Evolutionary conservation across 2,888 invertebrate genomes (phyloP).

Genomic region (Dasysyrphus albostriatus): DNA sequence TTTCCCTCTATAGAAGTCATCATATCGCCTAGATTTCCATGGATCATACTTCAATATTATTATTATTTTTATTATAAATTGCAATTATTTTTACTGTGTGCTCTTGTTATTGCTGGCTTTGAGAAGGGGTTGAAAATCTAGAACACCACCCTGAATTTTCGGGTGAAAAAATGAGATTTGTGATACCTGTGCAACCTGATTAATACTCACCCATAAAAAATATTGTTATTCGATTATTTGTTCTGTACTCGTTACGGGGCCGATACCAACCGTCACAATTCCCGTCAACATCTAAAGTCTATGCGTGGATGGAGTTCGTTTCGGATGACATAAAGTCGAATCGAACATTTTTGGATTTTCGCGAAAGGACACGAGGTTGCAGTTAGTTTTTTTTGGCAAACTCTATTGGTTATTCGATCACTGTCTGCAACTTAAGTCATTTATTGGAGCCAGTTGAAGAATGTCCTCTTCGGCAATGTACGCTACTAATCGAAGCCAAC

Average conservation of each 20-base stretch:
- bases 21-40: constrained; percentile 11
- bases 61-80: constrained; percentile 68
- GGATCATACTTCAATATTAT: constrained; percentile 29
- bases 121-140: constrained; percentile 29
- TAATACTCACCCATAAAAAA: constrained; percentile 46
- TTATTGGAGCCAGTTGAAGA: constrained; percentile 39
- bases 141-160: constrained; percentile 12
- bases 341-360: constrained; percentile 62
- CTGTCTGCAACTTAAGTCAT: constrained; percentile 17
- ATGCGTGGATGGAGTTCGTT: constrained; percentile 67
- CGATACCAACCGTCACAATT: background rate
- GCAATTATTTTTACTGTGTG: constrained; percentile 39
- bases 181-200: constrained; percentile 3
- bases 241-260: constrained; percentile 32
- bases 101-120: background rate
- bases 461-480: constrained; percentile 63
- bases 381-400: constrained; percentile 58
- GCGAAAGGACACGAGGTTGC: constrained; percentile 48
- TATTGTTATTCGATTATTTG: constrained; percentile 34
- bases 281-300: background rate
- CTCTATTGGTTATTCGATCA: constrained; percentile 57
- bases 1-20: background rate
- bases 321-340: constrained; percentile 52
- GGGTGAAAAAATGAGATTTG: background rate
- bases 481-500: constrained; percentile 56